Percentiles rank a stretch among this genome's conserved stretches.
Conservation (phyloP, 2,888 invertebrate species). For the Prenolepis imparis region DNA sequence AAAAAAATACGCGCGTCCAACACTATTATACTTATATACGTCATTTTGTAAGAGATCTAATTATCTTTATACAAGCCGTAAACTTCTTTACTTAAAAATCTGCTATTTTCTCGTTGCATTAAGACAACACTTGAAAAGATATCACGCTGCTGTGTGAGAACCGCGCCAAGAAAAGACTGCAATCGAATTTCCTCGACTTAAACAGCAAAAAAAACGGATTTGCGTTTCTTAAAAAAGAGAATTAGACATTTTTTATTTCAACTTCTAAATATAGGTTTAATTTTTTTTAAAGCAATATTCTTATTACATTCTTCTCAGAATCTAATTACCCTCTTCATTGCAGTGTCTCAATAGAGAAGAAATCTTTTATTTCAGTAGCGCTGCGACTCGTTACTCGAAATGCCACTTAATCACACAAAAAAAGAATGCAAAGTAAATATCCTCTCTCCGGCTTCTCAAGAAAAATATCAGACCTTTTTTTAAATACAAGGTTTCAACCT, state of each 20-base stretch:
- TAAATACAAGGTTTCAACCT: neutral
- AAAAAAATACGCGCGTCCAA: too few species aligned
- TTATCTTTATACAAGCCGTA: constrained; percentile 11
- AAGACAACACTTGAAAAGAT: neutral
- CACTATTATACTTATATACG: too few species aligned
- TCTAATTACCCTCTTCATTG: neutral
- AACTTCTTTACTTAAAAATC: constrained; percentile 45
- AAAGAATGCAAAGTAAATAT: constrained; percentile 26
- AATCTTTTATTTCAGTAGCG: neutral
- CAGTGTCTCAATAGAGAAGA: constrained; percentile 9
- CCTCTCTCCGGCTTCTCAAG: neutral
- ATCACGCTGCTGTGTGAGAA: constrained; percentile 22
- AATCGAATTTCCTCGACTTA: constrained; percentile 22
- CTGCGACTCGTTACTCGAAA: neutral
- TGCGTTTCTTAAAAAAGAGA: neutral
- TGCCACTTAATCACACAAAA: neutral
- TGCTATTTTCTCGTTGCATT: constrained; percentile 25
- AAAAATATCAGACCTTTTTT: constrained; percentile 6
- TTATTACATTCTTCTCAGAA: neutral
- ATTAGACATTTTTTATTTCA: neutral
- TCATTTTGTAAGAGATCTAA: constrained; percentile 16
- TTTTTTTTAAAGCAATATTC: neutral
- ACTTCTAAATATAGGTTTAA: too few species aligned
- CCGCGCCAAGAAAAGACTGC: constrained; percentile 1
- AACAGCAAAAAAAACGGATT: constrained; percentile 6